A percentile compares a stretch with the other conserved stretches of the same genome.
These are phyloP conservation scores for Hyppa rectilinea DNA, from an alignment of 2,888 invertebrate species.

Conservation along the genomic window DNA sequence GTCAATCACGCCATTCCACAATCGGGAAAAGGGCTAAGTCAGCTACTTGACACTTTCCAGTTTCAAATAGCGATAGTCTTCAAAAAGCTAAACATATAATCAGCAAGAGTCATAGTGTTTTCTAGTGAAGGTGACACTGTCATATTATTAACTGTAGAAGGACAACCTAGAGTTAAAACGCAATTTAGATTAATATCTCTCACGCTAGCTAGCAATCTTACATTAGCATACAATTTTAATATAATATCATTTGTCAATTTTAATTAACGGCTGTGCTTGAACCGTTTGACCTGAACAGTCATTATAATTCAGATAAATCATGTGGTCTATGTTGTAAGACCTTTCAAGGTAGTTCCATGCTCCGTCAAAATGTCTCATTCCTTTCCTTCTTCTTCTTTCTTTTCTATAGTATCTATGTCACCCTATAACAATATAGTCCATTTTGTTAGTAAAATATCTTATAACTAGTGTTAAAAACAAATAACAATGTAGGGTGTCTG, in stretches of 20 bases:
- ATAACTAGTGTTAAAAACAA: no score
- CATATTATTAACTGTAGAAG: neutral
- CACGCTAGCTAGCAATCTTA: neutral
- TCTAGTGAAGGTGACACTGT: neutral
- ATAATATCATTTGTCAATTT: neutral
- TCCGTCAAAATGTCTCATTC: no score
- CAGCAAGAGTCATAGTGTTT: neutral
- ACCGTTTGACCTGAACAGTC: neutral
- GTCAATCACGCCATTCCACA: slow-evolving; percentile 41
- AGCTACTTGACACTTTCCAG: slow-evolving; percentile 13
- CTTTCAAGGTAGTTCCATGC: no score
- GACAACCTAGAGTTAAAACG: neutral
- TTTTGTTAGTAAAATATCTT: no score
- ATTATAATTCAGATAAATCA: neutral
- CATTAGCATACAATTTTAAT: neutral
- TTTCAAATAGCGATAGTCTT: neutral
- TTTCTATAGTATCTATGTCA: no score
- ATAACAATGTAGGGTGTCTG: no score
- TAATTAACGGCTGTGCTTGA: neutral
- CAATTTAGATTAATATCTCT: neutral
- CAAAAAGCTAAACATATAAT: neutral
- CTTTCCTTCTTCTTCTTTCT: neutral
- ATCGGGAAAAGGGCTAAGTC: slow-evolving; percentile 8
- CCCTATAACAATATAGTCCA: no score
- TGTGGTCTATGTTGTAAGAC: no score